Base-by-base conservation (phyloP, 2,888 invertebrate species). In the Dynastes tityus region DNA sequence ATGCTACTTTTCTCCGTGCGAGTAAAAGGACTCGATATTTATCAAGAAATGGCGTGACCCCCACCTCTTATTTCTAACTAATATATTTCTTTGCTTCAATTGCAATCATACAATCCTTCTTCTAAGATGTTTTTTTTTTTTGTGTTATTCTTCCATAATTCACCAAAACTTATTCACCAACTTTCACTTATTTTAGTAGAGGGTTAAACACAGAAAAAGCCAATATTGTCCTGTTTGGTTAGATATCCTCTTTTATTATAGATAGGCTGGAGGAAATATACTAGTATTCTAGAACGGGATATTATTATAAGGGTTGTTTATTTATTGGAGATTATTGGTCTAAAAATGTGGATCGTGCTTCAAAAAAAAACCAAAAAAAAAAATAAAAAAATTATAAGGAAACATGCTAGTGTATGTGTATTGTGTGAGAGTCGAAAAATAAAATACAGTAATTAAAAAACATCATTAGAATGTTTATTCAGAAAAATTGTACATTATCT, bases 401-500 rank as follows among this genome's bases (percentile, higher is more conserved):
- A 73, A 78, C 87, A 87, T 87, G 87, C 87, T 79, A 84, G 84
- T 84, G 71, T 73, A 53, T 53, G 53, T 55, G 55, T 55, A 9
- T 55, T 55, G 68, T 68, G 73, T 55, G 27, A 74, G 61, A 63
- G 73, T 40, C 61, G 77, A 83, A 84, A 87, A 87, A 86, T 85
- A 86, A 87, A 87, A 87, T 85, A 86, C 85, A 85, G 84, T 83
- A 85, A 85, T 86, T 86, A 85, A 84, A 86, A 88, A 87, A 87
- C 87, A 86, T 87, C 84, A 85, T 86, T 86, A 87, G 86, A 87
- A 87, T 87, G 87, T 88, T 88, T 88, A 88, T 88, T 88, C 81
- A 86, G 86, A 86, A 86, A 86, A 86, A 86, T 86, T 81, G 80
- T 87, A 87, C 87, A 88, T 86, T 45, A 83, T 82, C 82, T 80